A percentile compares a stretch with the other conserved stretches of the same genome.
Conservation (phyloP, 2,888 invertebrate species). For the Gymnosoma rotundatum region DNA sequence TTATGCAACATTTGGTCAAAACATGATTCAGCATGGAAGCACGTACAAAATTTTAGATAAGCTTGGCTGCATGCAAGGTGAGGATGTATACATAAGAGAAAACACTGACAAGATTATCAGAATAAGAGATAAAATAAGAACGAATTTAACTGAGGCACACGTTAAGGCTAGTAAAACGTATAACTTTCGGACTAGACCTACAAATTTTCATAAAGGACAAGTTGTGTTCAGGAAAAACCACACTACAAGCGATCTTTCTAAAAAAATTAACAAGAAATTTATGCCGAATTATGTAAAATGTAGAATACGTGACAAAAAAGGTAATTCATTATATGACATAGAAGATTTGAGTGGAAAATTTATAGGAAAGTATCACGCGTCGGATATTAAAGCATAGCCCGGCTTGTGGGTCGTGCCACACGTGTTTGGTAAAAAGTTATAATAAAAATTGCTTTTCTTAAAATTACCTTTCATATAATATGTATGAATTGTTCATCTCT, state of each 20-base stretch:
- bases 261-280: conserved; percentile 17
- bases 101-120: background rate
- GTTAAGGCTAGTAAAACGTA: background rate
- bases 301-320: background rate
- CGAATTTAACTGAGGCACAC: conserved; percentile 9
- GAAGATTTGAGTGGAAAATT: conserved; percentile 19
- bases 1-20: conserved; percentile 13
- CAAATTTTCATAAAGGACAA: background rate
- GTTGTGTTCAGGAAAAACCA: conserved; percentile 19
- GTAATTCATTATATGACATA: conserved; percentile 28
- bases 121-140: conserved; percentile 9
- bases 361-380: background rate
- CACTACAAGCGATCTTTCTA: conserved; percentile 2
- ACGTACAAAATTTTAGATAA: conserved; percentile 31
- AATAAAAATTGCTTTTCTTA: no score
- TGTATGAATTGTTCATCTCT: no score
- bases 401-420: no score
- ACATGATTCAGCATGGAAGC: conserved; percentile 28
- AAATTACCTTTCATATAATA: no score
- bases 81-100: background rate
- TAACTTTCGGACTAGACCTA: no score
- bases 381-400: no score
- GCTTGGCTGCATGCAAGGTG: background rate
- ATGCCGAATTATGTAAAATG: conserved; percentile 38
- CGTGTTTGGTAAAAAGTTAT: no score